phyloP scores from a whole-genome alignment of 2,797 vertebrate genomes.

The Halcyon smyrnensis region DNA sequence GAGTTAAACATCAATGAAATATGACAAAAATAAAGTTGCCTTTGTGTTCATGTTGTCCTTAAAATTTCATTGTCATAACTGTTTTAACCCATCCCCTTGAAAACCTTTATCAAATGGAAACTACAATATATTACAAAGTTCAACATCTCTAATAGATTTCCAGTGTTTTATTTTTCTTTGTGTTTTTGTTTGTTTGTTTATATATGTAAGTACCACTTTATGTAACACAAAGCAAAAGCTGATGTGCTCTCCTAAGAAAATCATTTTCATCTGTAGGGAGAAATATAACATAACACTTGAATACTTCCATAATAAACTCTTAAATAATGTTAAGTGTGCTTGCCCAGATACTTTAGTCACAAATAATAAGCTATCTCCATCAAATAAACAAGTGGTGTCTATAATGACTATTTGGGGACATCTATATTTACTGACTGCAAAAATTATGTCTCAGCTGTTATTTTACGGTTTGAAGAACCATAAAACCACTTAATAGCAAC shows the following conservation, averaged over 20 bases:
- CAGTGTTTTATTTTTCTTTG: background rate
- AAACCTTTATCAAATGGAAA: background rate
- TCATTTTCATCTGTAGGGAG: background rate
- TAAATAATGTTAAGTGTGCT: background rate
- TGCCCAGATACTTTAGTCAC: constrained; percentile 4
- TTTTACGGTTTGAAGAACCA: constrained; percentile 57
- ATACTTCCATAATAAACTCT: constrained; percentile 44
- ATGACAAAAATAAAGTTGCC: background rate
- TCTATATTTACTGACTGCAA: constrained; percentile 18
- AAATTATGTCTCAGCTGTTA: constrained; percentile 45
- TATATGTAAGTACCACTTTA: background rate
- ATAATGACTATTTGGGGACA: constrained; percentile 42
- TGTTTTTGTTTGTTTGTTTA: background rate
- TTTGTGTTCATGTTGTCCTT: background rate
- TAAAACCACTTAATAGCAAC: constrained; percentile 23
- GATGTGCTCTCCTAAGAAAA: background rate
- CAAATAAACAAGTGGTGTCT: constrained; percentile 24
- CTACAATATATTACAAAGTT: background rate
- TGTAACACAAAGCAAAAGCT: background rate
- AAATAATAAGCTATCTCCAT: constrained; percentile 18
- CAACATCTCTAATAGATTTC: background rate
- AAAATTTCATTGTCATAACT: background rate
- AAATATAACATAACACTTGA: background rate
- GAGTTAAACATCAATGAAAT: background rate
- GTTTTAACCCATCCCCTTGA: background rate